Conservation (phyloP, 2,113 vertebrate species). For the Rattus rattus region DNA sequence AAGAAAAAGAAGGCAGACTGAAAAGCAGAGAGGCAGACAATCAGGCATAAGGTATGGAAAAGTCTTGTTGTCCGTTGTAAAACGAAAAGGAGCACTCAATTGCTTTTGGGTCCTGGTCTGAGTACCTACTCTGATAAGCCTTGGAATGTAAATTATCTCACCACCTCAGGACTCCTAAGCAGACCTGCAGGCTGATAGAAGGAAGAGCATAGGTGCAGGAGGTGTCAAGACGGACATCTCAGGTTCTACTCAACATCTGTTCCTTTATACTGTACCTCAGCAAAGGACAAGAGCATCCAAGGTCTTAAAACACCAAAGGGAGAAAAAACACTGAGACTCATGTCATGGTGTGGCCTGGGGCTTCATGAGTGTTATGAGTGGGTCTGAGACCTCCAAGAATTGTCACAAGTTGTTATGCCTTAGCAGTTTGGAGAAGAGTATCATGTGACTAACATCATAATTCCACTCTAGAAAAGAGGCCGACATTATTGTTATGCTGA, state of each 20-base stretch:
- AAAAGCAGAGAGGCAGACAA: not conserved
- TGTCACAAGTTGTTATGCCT: conserved; percentile 10
- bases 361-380: not conserved
- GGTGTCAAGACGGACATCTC: no score
- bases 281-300: not conserved
- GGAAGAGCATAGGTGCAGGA: not conserved
- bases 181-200: not conserved
- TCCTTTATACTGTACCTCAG: not conserved
- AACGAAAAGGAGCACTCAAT: no score
- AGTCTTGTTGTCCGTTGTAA: not conserved
- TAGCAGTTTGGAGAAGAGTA: conserved; percentile 92
- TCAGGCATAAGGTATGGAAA: not conserved
- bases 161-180: not conserved
- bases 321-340: not conserved
- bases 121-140: no score
- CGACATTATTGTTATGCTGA: conserved; percentile 95
- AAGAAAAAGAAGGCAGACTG: no score
- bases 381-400: not conserved
- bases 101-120: no score
- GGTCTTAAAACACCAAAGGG: not conserved
- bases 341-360: not conserved
- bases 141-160: not conserved
- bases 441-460: conserved; percentile 94
- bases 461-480: conserved; percentile 94
- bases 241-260: not conserved